Evolutionary conservation across 2,113 vertebrate species (phyloP).

Genomic region (Ceyx melanurus): DNA sequence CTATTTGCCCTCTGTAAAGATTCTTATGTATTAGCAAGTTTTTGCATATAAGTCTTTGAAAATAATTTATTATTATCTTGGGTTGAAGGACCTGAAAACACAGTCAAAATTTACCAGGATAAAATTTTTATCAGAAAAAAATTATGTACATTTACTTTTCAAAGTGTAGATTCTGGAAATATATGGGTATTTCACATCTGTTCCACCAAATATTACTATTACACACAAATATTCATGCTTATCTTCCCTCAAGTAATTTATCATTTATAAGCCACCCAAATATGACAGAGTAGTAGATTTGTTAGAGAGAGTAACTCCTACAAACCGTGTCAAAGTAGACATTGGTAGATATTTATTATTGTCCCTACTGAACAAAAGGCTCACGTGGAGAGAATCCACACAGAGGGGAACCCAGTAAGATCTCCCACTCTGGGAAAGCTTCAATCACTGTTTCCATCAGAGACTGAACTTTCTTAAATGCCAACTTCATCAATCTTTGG

Average conservation of each 20-base stretch:
- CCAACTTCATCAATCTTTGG: conserved; percentile 50
- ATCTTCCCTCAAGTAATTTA: background rate
- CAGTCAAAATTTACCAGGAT: background rate
- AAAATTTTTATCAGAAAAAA: background rate
- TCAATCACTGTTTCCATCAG: conserved; percentile 43
- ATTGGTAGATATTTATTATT: background rate
- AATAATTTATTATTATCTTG: background rate
- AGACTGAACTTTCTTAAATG: conserved; percentile 32
- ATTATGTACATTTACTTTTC: background rate
- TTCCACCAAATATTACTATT: background rate
- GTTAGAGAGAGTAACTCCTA: conserved; percentile 10
- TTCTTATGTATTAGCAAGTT: background rate
- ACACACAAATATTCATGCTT: background rate
- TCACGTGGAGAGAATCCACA: conserved; percentile 29
- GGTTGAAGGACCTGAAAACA: background rate
- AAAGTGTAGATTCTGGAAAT: background rate
- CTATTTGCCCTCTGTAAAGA: background rate
- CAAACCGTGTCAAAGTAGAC: conserved; percentile 23
- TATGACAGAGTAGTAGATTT: background rate
- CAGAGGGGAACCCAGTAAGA: background rate
- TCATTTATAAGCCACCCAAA: background rate
- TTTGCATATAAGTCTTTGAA: background rate
- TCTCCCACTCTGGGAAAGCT: conserved; percentile 52
- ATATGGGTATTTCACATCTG: background rate
- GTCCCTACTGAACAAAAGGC: background rate